Conservation (phyloP, 2,113 vertebrate species). For the Pimephales promelas region DNA sequence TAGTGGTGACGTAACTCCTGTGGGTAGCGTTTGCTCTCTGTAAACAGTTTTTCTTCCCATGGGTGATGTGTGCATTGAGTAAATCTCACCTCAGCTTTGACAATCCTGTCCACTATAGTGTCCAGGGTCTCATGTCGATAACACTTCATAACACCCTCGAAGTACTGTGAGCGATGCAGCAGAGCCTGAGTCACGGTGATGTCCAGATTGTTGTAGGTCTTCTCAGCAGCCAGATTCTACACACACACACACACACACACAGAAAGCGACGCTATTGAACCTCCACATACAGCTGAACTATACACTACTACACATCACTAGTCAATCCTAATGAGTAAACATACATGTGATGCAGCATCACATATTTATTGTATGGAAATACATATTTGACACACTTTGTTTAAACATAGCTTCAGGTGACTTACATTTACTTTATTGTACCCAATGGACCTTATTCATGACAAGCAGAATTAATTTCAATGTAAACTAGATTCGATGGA, state of each 20-base stretch:
- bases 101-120: slow-evolving; percentile 97
- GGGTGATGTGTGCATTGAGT: background rate
- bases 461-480: background rate
- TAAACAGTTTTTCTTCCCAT: background rate
- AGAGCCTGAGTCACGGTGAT: slow-evolving; percentile 96
- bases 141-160: slow-evolving; percentile 97
- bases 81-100: slow-evolving; percentile 86
- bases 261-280: background rate
- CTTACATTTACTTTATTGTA: background rate
- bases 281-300: background rate
- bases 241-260: slow-evolving; percentile 33
- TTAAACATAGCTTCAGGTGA: background rate
- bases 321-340: background rate
- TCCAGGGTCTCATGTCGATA: slow-evolving; percentile 93
- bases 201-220: slow-evolving; percentile 98
- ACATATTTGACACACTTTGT: no score
- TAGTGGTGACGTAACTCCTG: background rate
- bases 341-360: no score
- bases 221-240: slow-evolving; percentile 98
- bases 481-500: background rate
- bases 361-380: no score
- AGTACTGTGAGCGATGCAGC: slow-evolving; percentile 96
- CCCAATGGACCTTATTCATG: background rate
- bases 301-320: background rate
- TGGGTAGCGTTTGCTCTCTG: background rate